Percentiles rank a stretch among this genome's conserved stretches.
These are phyloP conservation scores for Ptychobarbus kaznakovi DNA, from an alignment of 2,797 vertebrate genomes.

Conservation along the genomic window DNA sequence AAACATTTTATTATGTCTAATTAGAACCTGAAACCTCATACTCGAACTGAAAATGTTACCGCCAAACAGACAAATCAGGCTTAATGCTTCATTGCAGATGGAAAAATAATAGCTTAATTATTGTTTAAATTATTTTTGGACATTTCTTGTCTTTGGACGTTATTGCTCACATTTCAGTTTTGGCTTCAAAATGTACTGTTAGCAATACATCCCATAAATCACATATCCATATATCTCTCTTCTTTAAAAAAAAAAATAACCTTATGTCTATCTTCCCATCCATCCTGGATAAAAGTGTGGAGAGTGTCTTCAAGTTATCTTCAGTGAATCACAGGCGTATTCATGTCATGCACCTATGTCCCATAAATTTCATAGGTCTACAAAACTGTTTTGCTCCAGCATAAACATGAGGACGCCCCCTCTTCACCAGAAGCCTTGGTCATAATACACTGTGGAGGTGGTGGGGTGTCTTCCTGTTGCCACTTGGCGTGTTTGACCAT, in stretches of 20 bases:
- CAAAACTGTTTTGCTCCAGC: slow-evolving; percentile 68
- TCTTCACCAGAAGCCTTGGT: slow-evolving; percentile 81
- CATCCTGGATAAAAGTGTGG: neutral
- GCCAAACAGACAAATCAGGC: neutral
- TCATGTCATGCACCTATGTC: neutral
- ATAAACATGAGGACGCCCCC: slow-evolving; percentile 74
- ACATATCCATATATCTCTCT: neutral
- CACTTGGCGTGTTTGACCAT: slow-evolving; percentile 68
- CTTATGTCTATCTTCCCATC: neutral
- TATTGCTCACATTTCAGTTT: neutral
- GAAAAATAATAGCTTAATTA: neutral
- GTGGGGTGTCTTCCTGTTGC: slow-evolving; percentile 73
- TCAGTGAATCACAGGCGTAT: neutral
- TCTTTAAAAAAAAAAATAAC: neutral
- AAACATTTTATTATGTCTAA: neutral
- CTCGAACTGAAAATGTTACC: neutral
- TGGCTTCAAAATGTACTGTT: neutral
- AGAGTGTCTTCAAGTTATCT: neutral
- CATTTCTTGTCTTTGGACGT: neutral
- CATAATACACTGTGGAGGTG: slow-evolving; percentile 74
- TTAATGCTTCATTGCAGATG: neutral
- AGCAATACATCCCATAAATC: neutral
- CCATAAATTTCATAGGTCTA: neutral
- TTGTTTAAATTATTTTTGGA: neutral
- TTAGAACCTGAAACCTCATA: slow-evolving; percentile 1